A percentile compares a stretch with the other conserved stretches of the same genome.
Evolutionary conservation across 2,797 vertebrate species (phyloP).

Genomic region (Graptemys geographica): DNA sequence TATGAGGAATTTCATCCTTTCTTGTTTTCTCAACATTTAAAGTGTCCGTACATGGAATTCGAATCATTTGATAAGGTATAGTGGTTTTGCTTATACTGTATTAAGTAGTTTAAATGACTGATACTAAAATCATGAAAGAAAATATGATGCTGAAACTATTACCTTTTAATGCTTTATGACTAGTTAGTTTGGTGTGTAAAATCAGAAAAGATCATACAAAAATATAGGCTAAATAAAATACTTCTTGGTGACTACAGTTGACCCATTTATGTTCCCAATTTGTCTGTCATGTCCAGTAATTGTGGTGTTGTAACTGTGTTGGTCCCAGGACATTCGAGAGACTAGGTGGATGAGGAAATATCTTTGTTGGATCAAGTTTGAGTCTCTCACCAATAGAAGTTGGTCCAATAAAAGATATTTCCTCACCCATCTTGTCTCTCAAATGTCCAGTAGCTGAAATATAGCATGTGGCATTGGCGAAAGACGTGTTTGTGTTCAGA

Average conservation of each 20-base stretch:
- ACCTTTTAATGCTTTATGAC: not conserved
- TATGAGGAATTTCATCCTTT: slow-evolving; percentile 99
- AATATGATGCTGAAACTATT: not conserved
- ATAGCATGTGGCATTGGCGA: fast-evolving
- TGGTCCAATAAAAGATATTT: not conserved
- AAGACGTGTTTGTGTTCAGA: fast-evolving
- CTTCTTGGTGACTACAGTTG: not conserved
- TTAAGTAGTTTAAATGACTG: slow-evolving; percentile 31
- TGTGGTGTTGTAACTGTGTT: not conserved
- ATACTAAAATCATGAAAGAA: not conserved
- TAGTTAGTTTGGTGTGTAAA: not conserved
- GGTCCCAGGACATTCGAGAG: not conserved
- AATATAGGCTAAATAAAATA: not conserved
- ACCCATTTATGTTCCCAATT: not conserved
- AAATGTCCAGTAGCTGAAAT: not conserved
- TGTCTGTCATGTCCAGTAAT: not conserved
- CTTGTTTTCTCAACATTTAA: slow-evolving; percentile 92
- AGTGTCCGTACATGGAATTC: slow-evolving; percentile 91
- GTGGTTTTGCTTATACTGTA: slow-evolving; percentile 67
- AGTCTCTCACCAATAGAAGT: not conserved
- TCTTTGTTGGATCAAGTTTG: not conserved
- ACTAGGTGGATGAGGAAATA: not conserved
- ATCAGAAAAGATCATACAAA: not conserved
- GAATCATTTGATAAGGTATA: slow-evolving; percentile 96
- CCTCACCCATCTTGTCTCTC: not conserved